Evolutionary conservation across 2,113 vertebrate species (phyloP), one percentile per base, ranked within the genome.

Genomic region (Psilopogon haemacephalus): DNA sequence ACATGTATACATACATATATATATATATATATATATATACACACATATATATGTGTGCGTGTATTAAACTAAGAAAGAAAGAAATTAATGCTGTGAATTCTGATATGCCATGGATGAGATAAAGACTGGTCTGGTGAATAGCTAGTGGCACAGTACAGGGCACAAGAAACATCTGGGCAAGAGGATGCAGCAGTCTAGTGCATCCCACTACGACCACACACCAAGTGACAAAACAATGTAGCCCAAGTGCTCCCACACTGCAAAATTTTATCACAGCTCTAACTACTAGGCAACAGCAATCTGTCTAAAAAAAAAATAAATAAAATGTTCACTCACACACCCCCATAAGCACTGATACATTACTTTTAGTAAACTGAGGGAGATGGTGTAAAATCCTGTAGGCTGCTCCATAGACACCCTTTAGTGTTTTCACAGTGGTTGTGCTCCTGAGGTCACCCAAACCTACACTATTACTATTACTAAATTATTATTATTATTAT

Each of bases 81-180:
- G 30, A 27, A 15, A 40, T 12, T 3, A 52, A 4, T 23, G 20
- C 11, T 46, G 28, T 0, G 7, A 54, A 15, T 72, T 81, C 28
- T 46, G 11, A 78, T 7, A 50, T 0, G 2, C 4, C 20, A 69
- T 27, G 12, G 9, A 30, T 32, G 23, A 38, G 6, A 75, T 1
- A 5, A 33, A 72, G 28, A 86, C 12, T 1, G 1, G 17, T 48
- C 19, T 48, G 5, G 21, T 74, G 35, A 82, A 15, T 40, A 58
- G 46, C 0, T 1, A 83, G 42, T 7, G 6, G 13, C 44, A 67
- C 0, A 0, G 19, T 5, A 18, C 8, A 72, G 12, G 13, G 17
- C 0, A 2, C 7, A 73, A 42, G 21, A 46, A 90, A 64, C 17
- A 46, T 6, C 9, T 0, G 1, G 11, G 11, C 1, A 1, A 78